Percentiles rank a stretch among this genome's conserved stretches.
These are phyloP conservation scores for Mastigias papua DNA, from an alignment of 30 jellyfish, hydroid and myxozoan genomes.

Conservation along the genomic window DNA sequence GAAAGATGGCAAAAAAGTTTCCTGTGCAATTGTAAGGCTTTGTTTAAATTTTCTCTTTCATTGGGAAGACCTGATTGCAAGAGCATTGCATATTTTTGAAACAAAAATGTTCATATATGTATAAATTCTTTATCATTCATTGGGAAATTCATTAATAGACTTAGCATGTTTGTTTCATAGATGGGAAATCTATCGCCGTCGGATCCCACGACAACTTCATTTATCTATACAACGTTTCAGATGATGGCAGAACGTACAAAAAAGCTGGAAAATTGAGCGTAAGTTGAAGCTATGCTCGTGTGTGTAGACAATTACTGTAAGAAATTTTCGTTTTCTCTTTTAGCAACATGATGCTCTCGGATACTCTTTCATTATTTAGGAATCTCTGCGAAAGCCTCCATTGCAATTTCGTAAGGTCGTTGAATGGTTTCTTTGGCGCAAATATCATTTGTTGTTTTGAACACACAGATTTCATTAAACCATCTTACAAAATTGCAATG, in stretches of 20 bases:
- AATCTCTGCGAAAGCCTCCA: neutral
- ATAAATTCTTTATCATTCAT: neutral
- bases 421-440: too few species aligned
- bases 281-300: constrained; percentile 24
- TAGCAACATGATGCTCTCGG: neutral
- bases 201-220: constrained; percentile 87
- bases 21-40: too few species aligned
- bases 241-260: constrained; percentile 68
- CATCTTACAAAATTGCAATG: too few species aligned
- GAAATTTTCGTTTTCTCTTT: neutral
- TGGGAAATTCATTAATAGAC: neutral
- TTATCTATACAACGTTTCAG: constrained; percentile 64
- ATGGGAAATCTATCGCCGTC: constrained; percentile 77
- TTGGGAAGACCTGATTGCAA: too few species aligned
- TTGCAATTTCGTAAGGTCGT: too few species aligned
- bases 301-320: too few species aligned
- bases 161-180: constrained; percentile 4
- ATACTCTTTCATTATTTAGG: neutral
- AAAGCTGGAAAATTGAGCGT: constrained; percentile 81
- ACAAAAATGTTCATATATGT: too few species aligned
- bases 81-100: too few species aligned
- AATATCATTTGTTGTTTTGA: neutral
- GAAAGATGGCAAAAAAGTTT: too few species aligned
- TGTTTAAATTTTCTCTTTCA: too few species aligned
- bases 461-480: neutral